Conservation (phyloP, 2,797 vertebrate species). For the Rousettus madagascariensis region DNA sequence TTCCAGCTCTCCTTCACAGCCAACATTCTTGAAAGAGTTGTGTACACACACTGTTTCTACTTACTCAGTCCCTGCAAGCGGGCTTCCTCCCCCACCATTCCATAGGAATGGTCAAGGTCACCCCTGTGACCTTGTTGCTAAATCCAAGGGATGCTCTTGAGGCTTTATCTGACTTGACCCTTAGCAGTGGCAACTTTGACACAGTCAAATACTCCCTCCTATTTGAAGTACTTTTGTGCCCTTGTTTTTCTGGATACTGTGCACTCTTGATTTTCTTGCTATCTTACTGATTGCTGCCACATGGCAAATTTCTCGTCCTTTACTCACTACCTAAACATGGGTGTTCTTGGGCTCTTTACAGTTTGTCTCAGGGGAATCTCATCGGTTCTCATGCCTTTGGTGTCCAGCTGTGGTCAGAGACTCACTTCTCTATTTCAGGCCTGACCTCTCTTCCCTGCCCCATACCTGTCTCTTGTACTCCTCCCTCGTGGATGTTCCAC, state of each 20-base stretch:
- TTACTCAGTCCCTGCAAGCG: not conserved
- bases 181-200: not conserved
- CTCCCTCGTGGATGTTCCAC: not conserved
- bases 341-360: not conserved
- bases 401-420: not conserved
- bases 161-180: slow-evolving; percentile 57
- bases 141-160: not conserved
- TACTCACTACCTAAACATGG: not conserved
- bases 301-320: not conserved
- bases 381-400: not conserved
- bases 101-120: slow-evolving; percentile 50
- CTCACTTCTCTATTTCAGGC: not conserved
- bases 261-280: not conserved
- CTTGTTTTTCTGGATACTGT: slow-evolving; percentile 7
- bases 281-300: not conserved
- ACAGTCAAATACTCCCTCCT: not conserved
- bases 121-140: not conserved
- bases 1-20: slow-evolving; percentile 29
- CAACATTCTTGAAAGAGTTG: slow-evolving; percentile 41
- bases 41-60: not conserved
- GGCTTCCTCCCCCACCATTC: slow-evolving; percentile 21
- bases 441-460: not conserved
- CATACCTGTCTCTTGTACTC: not conserved
- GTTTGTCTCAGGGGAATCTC: not conserved
- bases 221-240: not conserved